These are phyloP conservation scores for Cyprinodon diabolis DNA, from an alignment of 2,797 vertebrate genomes.

Conservation along the genomic window DNA sequence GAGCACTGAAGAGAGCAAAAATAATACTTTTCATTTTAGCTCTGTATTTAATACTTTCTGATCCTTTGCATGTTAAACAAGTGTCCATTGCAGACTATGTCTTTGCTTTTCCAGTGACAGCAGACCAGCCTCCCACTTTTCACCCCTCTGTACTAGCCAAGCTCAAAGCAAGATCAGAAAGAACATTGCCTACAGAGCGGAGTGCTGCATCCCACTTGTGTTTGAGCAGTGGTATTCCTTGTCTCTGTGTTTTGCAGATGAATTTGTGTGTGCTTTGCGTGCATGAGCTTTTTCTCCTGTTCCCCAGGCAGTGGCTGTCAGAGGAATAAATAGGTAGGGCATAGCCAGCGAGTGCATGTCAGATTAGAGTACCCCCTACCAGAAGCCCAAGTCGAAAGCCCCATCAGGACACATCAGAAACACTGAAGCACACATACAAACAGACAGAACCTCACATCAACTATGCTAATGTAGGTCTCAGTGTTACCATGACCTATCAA, in stretches of 20 bases:
- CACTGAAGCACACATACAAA: constrained; percentile 27
- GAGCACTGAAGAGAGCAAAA: constrained; percentile 16
- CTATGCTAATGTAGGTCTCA: constrained; percentile 34
- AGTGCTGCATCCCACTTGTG: constrained; percentile 5
- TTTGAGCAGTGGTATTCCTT: constrained; percentile 17
- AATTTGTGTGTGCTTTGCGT: constrained; percentile 49
- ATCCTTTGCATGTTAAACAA: constrained; percentile 43
- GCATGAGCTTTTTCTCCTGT: constrained; percentile 54
- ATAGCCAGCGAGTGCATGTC: constrained; percentile 67
- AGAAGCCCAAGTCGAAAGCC: constrained; percentile 71
- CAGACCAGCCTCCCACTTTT: constrained; percentile 76
- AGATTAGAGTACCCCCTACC: constrained; percentile 77
- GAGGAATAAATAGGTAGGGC: constrained; percentile 70
- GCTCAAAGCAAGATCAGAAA: constrained; percentile 76
- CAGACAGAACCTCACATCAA: constrained; percentile 36
- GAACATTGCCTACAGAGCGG: constrained; percentile 60
- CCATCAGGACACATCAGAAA: constrained; percentile 65
- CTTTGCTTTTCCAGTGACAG: constrained; percentile 57
- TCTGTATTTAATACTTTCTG: constrained; percentile 56
- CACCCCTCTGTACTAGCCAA: constrained; percentile 78
- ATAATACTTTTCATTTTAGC: constrained; percentile 40
- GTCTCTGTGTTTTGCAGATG: constrained; percentile 34
- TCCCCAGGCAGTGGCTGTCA: constrained; percentile 70
- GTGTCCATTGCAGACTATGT: constrained; percentile 53
- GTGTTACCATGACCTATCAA: constrained; percentile 53